Evolutionary conservation across 2,888 invertebrate species (phyloP).

Genomic region (Cryptocheilus praepositus): DNA sequence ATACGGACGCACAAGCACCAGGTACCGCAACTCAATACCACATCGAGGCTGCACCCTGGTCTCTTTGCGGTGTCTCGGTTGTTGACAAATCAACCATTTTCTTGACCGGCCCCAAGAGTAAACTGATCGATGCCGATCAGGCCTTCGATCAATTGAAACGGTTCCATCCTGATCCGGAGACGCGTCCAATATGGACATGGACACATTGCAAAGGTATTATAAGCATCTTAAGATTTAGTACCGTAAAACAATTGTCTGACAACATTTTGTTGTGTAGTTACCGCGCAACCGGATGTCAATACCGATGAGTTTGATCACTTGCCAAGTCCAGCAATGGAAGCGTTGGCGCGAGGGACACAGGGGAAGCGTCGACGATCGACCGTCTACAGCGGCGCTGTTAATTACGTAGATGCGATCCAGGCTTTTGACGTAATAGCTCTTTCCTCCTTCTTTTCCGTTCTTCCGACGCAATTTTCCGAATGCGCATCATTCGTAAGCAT

Average conservation of each 20-base stretch:
- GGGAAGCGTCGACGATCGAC: conserved; percentile 50
- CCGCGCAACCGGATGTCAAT: conserved; percentile 20
- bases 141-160: conserved; percentile 66
- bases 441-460: no score
- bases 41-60: conserved; percentile 76
- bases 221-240: no score
- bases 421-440: conserved; percentile 74
- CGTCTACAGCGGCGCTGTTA: conserved; percentile 56
- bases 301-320: conserved; percentile 68
- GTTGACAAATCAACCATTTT: conserved; percentile 78
- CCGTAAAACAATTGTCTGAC: background rate
- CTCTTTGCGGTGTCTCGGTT: conserved; percentile 78
- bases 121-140: conserved; percentile 61
- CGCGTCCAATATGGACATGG: conserved; percentile 61
- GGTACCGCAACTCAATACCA: conserved; percentile 76
- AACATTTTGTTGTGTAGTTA: background rate
- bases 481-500: no score
- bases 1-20: conserved; percentile 75
- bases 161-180: conserved; percentile 66
- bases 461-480: conserved; percentile 31
- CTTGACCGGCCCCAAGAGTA: conserved; percentile 62
- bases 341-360: conserved; percentile 48
- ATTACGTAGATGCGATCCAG: conserved; percentile 72
- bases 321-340: conserved; percentile 58
- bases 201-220: conserved; percentile 66